Conservation (phyloP, 2,797 vertebrate species). For the Eremophila alpestris region DNA sequence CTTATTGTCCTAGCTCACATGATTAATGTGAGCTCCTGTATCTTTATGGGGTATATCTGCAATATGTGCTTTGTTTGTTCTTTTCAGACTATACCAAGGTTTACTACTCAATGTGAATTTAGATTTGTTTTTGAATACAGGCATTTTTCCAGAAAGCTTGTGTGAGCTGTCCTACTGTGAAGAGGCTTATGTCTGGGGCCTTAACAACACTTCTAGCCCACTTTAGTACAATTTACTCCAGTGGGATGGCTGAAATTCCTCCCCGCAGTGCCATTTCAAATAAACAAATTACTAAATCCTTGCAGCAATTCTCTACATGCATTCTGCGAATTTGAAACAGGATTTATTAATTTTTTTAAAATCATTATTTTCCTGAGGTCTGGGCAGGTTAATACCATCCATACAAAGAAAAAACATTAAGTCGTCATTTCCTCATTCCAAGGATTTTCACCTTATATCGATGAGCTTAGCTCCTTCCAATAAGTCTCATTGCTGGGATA, state of each 20-base stretch:
- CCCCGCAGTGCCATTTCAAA: conserved; percentile 42
- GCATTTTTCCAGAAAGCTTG: conserved; percentile 39
- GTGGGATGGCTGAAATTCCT: conserved; percentile 66
- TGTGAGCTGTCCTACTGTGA: conserved; percentile 43
- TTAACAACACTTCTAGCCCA: conserved; percentile 41
- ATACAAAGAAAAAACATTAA: not conserved
- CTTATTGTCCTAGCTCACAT: conserved; percentile 60
- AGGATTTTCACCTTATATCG: not conserved
- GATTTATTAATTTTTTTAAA: not conserved
- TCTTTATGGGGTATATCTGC: conserved; percentile 67
- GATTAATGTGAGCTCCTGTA: conserved; percentile 70
- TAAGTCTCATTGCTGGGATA: not conserved
- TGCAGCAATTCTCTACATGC: not conserved
- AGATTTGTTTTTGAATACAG: conserved; percentile 57
- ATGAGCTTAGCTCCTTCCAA: not conserved
- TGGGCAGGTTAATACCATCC: conserved; percentile 34
- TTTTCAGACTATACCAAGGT: conserved; percentile 54
- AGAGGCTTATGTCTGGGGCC: conserved; percentile 23
- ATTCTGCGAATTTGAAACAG: conserved; percentile 46
- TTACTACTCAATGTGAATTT: conserved; percentile 62
- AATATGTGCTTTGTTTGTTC: conserved; percentile 64
- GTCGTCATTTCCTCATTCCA: conserved; percentile 19
- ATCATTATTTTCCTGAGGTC: conserved; percentile 7
- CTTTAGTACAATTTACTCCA: conserved; percentile 60
- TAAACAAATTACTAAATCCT: conserved; percentile 56